Conservation (phyloP, 2,113 vertebrate species). For the Taurulus bubalis region DNA sequence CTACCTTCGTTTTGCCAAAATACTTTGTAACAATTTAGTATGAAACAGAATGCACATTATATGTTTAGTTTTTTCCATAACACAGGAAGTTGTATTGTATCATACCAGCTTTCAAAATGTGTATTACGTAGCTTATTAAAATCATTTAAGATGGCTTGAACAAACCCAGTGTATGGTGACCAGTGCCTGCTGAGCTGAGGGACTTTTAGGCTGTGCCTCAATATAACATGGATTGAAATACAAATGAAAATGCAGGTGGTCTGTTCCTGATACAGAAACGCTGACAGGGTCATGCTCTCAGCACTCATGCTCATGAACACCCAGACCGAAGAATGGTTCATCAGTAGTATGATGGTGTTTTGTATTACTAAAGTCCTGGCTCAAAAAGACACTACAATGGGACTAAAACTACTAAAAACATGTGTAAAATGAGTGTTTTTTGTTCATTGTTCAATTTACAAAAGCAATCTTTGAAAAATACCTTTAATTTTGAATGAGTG, state of each 20-base stretch:
- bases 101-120: neutral
- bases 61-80: neutral
- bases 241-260: slow-evolving; percentile 17
- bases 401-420: neutral
- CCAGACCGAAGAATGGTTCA: slow-evolving; percentile 5
- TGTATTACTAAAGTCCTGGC: neutral
- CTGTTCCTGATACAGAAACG: neutral
- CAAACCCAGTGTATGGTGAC: neutral
- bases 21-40: neutral
- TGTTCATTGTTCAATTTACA: neutral
- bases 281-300: neutral
- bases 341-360: neutral
- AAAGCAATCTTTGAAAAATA: neutral
- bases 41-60: neutral
- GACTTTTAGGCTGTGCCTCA: neutral
- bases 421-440: neutral
- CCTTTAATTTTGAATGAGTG: neutral
- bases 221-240: neutral
- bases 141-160: neutral
- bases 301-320: neutral
- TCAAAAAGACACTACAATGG: neutral
- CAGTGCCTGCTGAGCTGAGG: slow-evolving; percentile 4
- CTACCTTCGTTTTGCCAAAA: neutral
- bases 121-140: neutral
- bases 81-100: neutral